A percentile compares a stretch with the other conserved stretches of the same genome.
Evolutionary conservation across 2,797 vertebrate species (phyloP).

Genomic region (Galagoides demidoff): DNA sequence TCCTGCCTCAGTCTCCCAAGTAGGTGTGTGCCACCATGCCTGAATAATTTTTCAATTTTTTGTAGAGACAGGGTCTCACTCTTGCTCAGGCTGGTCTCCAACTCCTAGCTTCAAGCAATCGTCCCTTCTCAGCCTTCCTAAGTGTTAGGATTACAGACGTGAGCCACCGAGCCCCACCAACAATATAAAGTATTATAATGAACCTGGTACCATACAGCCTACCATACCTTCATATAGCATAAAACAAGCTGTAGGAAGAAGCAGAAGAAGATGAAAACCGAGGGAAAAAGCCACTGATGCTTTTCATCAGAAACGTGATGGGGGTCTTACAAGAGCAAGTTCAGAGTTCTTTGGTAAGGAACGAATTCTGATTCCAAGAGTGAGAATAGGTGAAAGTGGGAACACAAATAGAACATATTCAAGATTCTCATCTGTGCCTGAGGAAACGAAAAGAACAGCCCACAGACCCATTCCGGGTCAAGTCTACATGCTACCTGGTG

Average conservation of each 20-base stretch:
- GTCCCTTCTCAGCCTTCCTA: too few species aligned
- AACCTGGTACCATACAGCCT: not conserved
- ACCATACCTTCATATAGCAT: too few species aligned
- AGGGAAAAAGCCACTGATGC: not conserved
- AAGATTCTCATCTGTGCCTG: not conserved
- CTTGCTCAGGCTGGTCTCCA: not conserved
- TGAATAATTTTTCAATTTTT: not conserved
- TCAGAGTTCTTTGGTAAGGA: not conserved
- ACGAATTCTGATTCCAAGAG: not conserved
- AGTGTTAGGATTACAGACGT: not conserved
- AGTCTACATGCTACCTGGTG: not conserved
- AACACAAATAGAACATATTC: not conserved
- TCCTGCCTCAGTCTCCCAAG: not conserved
- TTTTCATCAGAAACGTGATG: not conserved
- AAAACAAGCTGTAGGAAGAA: not conserved
- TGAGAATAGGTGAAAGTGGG: not conserved
- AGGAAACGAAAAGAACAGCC: not conserved
- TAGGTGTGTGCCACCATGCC: not conserved
- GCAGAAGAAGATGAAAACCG: not conserved
- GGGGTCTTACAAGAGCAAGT: not conserved
- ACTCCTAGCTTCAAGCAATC: not conserved
- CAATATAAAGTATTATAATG: not conserved
- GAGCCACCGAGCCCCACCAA: not conserved
- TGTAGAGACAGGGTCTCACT: not conserved
- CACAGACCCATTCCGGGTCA: not conserved